These are phyloP conservation scores for Protomyctophum bolini DNA, from an alignment of 2,113 vertebrate species.

Conservation along the genomic window DNA sequence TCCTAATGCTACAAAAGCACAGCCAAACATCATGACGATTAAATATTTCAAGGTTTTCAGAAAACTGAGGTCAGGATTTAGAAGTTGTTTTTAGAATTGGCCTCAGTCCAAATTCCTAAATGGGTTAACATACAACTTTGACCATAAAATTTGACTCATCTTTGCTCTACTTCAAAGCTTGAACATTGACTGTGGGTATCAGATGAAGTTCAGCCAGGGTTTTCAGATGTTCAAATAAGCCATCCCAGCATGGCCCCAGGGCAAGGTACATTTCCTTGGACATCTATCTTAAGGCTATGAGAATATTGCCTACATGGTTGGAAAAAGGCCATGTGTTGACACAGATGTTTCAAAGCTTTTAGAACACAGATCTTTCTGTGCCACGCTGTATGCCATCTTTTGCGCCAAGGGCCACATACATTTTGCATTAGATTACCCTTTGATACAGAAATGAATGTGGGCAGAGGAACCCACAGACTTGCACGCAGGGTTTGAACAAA, in stretches of 20 bases:
- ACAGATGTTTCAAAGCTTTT: slow-evolving; percentile 80
- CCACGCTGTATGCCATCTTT: slow-evolving; percentile 60
- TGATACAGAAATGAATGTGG: slow-evolving; percentile 64
- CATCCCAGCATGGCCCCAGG: slow-evolving; percentile 60
- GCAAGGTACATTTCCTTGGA: slow-evolving; percentile 75
- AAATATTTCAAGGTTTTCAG: no score
- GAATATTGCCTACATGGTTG: slow-evolving; percentile 72
- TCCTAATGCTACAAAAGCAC: no score
- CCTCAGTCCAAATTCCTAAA: no score
- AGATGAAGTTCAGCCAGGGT: slow-evolving; percentile 52
- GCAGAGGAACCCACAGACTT: slow-evolving; percentile 33
- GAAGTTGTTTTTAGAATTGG: no score
- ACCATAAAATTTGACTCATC: neutral
- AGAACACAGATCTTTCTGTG: slow-evolving; percentile 62
- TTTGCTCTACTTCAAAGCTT: slow-evolving; percentile 18
- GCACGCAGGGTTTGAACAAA: slow-evolving; percentile 26
- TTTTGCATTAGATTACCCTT: slow-evolving; percentile 78
- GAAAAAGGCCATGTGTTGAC: slow-evolving; percentile 78
- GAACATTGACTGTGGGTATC: slow-evolving; percentile 59
- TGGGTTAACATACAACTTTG: no score
- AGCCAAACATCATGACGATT: no score
- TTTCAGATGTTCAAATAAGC: slow-evolving; percentile 66
- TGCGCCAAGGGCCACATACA: slow-evolving; percentile 75
- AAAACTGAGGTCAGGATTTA: no score
- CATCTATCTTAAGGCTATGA: slow-evolving; percentile 77